Base-by-base conservation (phyloP, 2,888 invertebrate species). In the Hirtodrosophila alboralis region DNA sequence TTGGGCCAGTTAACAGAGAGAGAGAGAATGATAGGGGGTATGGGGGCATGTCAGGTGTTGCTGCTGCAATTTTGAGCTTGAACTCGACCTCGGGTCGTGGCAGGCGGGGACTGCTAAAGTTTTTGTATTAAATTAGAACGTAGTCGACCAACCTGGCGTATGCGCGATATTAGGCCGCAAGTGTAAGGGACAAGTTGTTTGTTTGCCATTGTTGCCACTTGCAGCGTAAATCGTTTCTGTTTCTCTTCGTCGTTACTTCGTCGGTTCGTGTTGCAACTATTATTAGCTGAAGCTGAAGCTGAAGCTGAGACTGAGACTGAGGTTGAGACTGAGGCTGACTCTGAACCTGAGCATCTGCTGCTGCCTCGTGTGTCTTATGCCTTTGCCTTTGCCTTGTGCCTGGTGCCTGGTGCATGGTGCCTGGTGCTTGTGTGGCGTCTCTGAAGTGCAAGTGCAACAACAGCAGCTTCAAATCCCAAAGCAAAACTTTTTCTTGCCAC, bases 61-160 rank as follows among this genome's bases (percentile, higher is more conserved):
- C n/a, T n/a, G n/a, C n/a, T n/a, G n/a, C n/a, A n/a, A 23, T 1
- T 2, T 4, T 4, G 18, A 5, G 5, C 68, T 51, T 36, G 53
- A 60, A 54, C 70, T 48, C 57, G 57, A 63, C 75, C 57, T 74
- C 73, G 68, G 67, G 45, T 53, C 2, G 18, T 52, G 60, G 74
- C 40, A 30, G 34, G 23, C 31, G 31, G 16, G n/a, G n/a, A n/a
- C 40, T 23, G 57, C 62, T 45, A 65, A 86, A 81, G 81, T 84
- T 81, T 84, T 71, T 85, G 85, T 85, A 84, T 84, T 81, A 86
- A 81, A 81, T 81, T 81, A 86, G 84, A 81, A 84, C 67, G 85
- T 18, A 3, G 18, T 18, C 18, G 34, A 44, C 37, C 47, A 56
- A 74, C 81, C 59, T 64, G 75, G 70, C 84, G 75, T 69, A 77